Percentiles rank a stretch among this genome's conserved stretches.
phyloP scores from a whole-genome alignment of 2,888 invertebrate genomes.

The Anoncus sp. region DNA sequence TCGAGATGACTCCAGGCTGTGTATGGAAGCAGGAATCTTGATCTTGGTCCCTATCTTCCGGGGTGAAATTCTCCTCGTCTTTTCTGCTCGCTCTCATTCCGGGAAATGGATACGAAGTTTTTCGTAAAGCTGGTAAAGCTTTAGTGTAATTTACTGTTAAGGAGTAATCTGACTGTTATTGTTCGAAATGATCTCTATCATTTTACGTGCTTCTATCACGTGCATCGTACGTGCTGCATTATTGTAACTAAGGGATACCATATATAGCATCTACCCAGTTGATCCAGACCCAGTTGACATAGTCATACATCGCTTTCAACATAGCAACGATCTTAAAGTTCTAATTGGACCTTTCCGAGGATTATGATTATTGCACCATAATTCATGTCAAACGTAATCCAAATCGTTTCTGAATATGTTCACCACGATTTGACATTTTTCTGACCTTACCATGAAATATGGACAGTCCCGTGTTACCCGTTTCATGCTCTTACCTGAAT shows the following conservation, averaged over 20 bases:
- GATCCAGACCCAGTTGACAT: no score
- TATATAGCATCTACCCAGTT: no score
- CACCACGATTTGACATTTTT: no score
- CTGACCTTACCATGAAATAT: no score
- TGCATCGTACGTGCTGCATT: no score
- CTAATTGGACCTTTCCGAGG: no score
- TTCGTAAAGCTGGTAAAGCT: slow-evolving; percentile 11
- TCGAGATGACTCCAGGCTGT: slow-evolving; percentile 3
- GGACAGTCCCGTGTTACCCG: neutral
- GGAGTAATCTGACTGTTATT: neutral
- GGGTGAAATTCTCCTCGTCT: slow-evolving; percentile 16
- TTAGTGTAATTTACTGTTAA: neutral
- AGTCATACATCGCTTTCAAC: no score
- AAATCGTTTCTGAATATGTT: no score
- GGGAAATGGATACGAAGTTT: slow-evolving; percentile 22
- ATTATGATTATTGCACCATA: no score
- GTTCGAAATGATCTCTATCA: neutral
- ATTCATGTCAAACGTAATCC: no score
- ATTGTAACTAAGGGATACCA: no score
- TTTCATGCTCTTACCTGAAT: neutral
- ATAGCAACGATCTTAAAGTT: no score
- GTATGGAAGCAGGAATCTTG: slow-evolving; percentile 14
- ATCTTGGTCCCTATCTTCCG: slow-evolving; percentile 9
- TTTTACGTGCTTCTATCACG: neutral
- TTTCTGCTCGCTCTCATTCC: neutral